These are phyloP conservation scores for Chironomus striatipennis DNA, from an alignment of 1,140 invertebrate species.

Conservation along the genomic window DNA sequence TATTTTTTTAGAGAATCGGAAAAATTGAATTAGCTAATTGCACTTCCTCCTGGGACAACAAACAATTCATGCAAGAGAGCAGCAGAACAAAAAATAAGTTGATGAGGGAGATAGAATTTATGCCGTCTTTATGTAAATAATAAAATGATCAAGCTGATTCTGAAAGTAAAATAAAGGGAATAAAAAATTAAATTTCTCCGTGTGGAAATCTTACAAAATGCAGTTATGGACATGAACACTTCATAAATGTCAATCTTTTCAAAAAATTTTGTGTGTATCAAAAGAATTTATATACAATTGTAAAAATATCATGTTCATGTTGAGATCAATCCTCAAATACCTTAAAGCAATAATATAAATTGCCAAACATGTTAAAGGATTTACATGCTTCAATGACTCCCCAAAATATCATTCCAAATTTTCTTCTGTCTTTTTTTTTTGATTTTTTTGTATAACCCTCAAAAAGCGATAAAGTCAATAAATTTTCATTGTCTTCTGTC, in stretches of 20 bases:
- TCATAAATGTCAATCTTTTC: not conserved
- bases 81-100: not conserved
- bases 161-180: too few relatives aligned
- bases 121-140: slow-evolving; percentile 2
- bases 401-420: slow-evolving; percentile 17
- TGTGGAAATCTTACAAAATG: not conserved
- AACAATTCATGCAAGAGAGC: slow-evolving; percentile 17
- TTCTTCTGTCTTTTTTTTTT: not conserved
- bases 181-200: not conserved
- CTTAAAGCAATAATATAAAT: slow-evolving; percentile 10
- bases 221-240: not conserved
- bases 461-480: slow-evolving; percentile 23
- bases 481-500: slow-evolving; percentile 5
- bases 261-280: not conserved
- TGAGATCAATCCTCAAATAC: not conserved
- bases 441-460: not conserved
- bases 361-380: slow-evolving; percentile 7
- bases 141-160: not conserved
- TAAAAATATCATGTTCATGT: slow-evolving; percentile 14
- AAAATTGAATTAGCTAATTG: slow-evolving; percentile 23
- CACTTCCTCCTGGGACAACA: slow-evolving; percentile 18
- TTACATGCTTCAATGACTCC: slow-evolving; percentile 5
- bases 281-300: not conserved
- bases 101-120: slow-evolving; percentile 7
- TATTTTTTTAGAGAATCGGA: not conserved